Evolutionary conservation across 2,797 vertebrate species (phyloP).

Genomic region (Helarctos malayanus): DNA sequence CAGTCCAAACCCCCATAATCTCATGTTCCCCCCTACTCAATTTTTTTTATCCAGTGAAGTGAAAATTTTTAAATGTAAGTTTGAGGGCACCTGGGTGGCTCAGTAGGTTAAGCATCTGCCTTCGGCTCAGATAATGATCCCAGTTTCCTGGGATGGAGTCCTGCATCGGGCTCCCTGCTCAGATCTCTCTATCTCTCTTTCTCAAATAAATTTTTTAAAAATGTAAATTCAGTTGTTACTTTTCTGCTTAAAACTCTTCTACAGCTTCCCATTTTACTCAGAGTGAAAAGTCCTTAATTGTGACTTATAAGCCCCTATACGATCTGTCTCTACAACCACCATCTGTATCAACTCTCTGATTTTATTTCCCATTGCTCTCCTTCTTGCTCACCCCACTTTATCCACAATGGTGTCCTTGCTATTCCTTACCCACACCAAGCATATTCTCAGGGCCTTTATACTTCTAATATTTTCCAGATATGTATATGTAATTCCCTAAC

Average conservation of each 20-base stretch:
- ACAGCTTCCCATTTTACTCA: background rate
- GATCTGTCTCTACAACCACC: background rate
- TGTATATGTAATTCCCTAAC: background rate
- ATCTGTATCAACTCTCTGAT: background rate
- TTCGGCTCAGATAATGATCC: too few relatives aligned
- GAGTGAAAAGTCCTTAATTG: background rate
- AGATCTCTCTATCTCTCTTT: too few relatives aligned
- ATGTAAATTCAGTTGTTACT: background rate
- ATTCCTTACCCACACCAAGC: background rate
- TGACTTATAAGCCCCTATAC: background rate
- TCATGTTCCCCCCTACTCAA: background rate
- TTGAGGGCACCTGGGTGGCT: background rate
- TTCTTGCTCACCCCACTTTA: background rate
- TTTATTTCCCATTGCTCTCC: background rate
- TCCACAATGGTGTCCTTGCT: background rate
- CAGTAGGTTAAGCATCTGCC: too few relatives aligned
- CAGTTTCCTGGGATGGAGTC: too few relatives aligned
- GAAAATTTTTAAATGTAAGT: background rate
- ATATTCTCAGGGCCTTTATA: background rate
- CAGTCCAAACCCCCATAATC: background rate
- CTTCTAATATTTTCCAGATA: background rate
- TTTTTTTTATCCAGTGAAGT: background rate
- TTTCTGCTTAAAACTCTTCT: conserved; percentile 34
- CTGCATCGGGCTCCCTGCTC: too few relatives aligned
- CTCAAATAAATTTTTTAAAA: background rate